Conservation (phyloP, 2,113 vertebrate genomes). For the Helogale parvula region DNA sequence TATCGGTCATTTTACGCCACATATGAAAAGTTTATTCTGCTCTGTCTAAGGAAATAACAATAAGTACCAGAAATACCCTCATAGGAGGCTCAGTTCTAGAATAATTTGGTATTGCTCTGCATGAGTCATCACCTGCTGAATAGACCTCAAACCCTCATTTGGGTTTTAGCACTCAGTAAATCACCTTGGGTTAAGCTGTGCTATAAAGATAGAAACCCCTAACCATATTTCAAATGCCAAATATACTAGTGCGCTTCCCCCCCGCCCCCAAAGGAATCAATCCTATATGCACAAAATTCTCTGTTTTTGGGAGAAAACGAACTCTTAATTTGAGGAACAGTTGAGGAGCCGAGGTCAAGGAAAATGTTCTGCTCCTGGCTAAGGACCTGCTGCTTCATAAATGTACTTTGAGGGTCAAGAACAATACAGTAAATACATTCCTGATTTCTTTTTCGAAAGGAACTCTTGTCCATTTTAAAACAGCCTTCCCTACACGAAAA, state of each 20-base stretch:
- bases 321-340: constrained; percentile 13
- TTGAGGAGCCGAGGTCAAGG: constrained; percentile 16
- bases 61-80: constrained; percentile 58
- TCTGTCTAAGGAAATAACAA: constrained; percentile 64
- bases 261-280: background rate
- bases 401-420: background rate
- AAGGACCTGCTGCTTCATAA: background rate
- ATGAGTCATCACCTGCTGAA: constrained; percentile 72
- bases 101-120: constrained; percentile 63
- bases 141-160: constrained; percentile 62
- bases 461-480: constrained; percentile 25
- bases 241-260: background rate
- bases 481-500: constrained; percentile 16
- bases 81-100: constrained; percentile 61
- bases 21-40: constrained; percentile 74
- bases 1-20: constrained; percentile 63
- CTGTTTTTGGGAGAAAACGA: background rate
- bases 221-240: constrained; percentile 35
- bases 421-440: background rate
- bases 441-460: constrained; percentile 13
- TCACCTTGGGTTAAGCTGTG: constrained; percentile 65
- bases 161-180: constrained; percentile 69
- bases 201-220: constrained; percentile 56
- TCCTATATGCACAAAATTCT: background rate
- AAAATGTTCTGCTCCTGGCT: background rate